Evolutionary conservation across 2,797 vertebrate species (phyloP), one percentile per base, ranked within the genome.

Genomic region (Poliocrania exsul): DNA sequence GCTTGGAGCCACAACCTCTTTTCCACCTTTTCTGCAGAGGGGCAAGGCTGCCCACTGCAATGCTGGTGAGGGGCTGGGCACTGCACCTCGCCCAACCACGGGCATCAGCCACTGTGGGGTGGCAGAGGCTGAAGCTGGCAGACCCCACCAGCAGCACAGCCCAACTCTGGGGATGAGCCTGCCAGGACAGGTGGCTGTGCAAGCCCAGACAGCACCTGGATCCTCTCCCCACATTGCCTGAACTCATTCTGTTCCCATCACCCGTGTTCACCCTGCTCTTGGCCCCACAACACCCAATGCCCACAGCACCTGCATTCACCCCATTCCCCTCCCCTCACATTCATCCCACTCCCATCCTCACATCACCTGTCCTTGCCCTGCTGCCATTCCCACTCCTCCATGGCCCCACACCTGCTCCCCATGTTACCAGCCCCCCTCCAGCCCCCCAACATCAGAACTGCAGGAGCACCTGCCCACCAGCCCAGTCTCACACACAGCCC

Each of bases 401-500:
- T 2, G 13, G 24, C 37, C 35, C 65, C 33, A 57, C 5, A 38
- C 20, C 64, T 25, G 7, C 25, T 16, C 35, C 60, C 50, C 10
- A 5, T 6, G 10, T 13, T 33, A 24, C 44, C 29, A 12, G 1
- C 31, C 33, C 51, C 51, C 29, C 73, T 65, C 67, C 86, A 75
- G 29, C 31, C 31, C 31, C 31, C 11, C 40, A 1, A 62, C 26
- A 51, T 18, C 50, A 51, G 26, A 46, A 57, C 74, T 53, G 51
- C 71, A 67, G 71, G 8, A 66, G 24, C 40, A 28, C 5, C 44
- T 10, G 4, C 51, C 57, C n/a, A 13, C 11, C 25, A 28, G 23
- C 50, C 47, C 67, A 49, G 38, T 13, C 50, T 53, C 3, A 0
- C 38, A 3, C 2, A 0, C 1, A 62, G 40, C 47, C 25, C 42